Conservation (phyloP, 2,888 invertebrate species). For the Gymnocheta viridis region DNA sequence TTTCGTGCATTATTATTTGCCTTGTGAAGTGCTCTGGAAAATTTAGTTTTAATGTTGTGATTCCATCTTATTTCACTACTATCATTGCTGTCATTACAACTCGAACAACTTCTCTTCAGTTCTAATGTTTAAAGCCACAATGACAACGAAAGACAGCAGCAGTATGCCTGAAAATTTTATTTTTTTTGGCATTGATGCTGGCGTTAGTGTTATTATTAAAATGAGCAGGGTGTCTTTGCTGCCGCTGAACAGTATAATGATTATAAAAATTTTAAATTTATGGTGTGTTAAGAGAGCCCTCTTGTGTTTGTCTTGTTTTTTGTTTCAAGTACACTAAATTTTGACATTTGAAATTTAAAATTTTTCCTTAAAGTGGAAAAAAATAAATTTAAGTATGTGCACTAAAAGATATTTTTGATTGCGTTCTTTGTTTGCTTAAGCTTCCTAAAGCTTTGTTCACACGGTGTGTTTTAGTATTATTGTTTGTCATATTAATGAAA, state of each 20-base stretch:
- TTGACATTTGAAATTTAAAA: conserved; percentile 35
- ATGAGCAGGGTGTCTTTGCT: conserved; percentile 19
- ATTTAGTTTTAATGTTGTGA: conserved; percentile 73
- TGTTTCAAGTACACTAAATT: conserved; percentile 22
- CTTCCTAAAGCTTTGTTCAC: neutral
- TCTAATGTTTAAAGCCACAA: conserved; percentile 39
- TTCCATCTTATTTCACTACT: conserved; percentile 53
- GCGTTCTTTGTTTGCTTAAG: conserved; percentile 29
- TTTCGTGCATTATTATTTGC: conserved; percentile 80
- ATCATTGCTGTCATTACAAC: conserved; percentile 21
- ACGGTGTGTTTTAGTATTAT: neutral
- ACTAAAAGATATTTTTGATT: conserved; percentile 10
- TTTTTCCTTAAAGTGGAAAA: conserved; percentile 31
- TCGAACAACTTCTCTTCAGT: neutral
- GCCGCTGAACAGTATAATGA: conserved; percentile 35
- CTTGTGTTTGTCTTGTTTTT: neutral
- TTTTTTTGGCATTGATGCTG: conserved; percentile 46
- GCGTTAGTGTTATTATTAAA: neutral
- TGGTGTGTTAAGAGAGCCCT: conserved; percentile 49
- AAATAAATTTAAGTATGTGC: conserved; percentile 16
- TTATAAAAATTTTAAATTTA: conserved; percentile 64
- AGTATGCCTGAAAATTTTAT: conserved; percentile 1
- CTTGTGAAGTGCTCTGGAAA: conserved; percentile 80
- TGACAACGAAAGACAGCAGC: conserved; percentile 42
- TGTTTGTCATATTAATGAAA: too few relatives aligned